Evolutionary conservation across 2,113 vertebrate species (phyloP).

Genomic region (Etheostoma cragini): DNA sequence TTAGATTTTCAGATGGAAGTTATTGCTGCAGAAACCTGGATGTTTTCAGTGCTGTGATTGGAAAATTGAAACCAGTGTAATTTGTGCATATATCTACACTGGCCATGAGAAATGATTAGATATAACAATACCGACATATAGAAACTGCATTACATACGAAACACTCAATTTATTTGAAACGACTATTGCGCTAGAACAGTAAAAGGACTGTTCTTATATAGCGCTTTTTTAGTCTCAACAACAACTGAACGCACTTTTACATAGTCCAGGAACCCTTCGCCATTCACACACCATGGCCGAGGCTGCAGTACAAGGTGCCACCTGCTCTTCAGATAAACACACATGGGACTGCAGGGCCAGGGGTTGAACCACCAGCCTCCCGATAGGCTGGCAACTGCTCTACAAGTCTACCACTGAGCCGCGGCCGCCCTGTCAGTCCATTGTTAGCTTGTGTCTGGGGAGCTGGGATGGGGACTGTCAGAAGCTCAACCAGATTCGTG

Average conservation of each 20-base stretch:
- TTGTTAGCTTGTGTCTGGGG: constrained; percentile 43
- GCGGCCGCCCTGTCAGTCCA: not conserved
- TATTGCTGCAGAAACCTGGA: constrained; percentile 33
- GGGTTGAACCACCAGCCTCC: too few relatives aligned
- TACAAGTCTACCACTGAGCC: too few relatives aligned
- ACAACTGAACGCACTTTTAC: too few relatives aligned
- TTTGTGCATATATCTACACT: not conserved
- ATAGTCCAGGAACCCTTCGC: too few relatives aligned
- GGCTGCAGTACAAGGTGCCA: too few relatives aligned
- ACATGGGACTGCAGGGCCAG: too few relatives aligned
- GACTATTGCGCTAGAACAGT: not conserved
- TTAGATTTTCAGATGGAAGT: constrained; percentile 26
- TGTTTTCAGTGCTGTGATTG: constrained; percentile 13
- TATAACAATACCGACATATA: not conserved
- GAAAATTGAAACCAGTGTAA: constrained; percentile 20
- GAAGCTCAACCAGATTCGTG: constrained; percentile 20
- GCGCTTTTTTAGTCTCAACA: too few relatives aligned
- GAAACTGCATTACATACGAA: constrained; percentile 19
- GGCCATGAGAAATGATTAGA: constrained; percentile 10
- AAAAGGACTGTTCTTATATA: too few relatives aligned
- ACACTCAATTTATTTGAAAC: constrained; percentile 10
- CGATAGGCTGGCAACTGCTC: too few relatives aligned
- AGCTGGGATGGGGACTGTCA: constrained; percentile 38
- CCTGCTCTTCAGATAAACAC: too few relatives aligned
- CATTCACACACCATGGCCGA: too few relatives aligned